Percentiles rank a stretch among this genome's conserved stretches.
Conservation (phyloP, 2,888 invertebrate species). For the Chrysomela aeneicollis region DNA sequence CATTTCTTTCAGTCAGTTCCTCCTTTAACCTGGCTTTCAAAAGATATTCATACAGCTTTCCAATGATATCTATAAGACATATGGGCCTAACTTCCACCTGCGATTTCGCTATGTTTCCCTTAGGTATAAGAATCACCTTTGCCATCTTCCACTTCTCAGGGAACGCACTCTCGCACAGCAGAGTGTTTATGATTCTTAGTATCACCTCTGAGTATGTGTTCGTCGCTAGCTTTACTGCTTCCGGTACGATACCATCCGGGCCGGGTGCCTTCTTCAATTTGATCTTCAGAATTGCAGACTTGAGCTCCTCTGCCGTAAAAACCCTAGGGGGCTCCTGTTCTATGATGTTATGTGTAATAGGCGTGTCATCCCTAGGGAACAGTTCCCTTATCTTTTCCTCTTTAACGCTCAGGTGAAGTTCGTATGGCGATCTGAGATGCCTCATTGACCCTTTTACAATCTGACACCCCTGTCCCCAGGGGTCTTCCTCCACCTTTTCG, state of each 20-base stretch:
- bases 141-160: background rate
- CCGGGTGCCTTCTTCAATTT: conserved; percentile 3
- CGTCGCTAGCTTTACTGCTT: background rate
- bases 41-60: background rate
- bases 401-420: background rate
- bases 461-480: conserved; percentile 4
- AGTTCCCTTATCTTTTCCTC: conserved; percentile 7
- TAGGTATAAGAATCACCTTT: conserved; percentile 10
- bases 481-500: background rate
- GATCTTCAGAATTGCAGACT: background rate
- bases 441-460: conserved; percentile 3
- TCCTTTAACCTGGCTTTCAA: background rate
- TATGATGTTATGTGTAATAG: too few species aligned
- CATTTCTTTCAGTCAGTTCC: background rate
- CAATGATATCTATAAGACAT: background rate
- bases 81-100: conserved; percentile 1
- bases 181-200: background rate
- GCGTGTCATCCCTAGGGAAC: conserved; percentile 1
- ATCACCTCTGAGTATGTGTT: background rate
- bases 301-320: conserved; percentile 7
- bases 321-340: background rate
- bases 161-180: background rate
- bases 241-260: background rate
- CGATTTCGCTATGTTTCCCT: background rate
- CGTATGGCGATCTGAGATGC: conserved; percentile 7